These are phyloP conservation scores for Sus cebifrons DNA, from an alignment of 2,797 vertebrate species.

Conservation along the genomic window DNA sequence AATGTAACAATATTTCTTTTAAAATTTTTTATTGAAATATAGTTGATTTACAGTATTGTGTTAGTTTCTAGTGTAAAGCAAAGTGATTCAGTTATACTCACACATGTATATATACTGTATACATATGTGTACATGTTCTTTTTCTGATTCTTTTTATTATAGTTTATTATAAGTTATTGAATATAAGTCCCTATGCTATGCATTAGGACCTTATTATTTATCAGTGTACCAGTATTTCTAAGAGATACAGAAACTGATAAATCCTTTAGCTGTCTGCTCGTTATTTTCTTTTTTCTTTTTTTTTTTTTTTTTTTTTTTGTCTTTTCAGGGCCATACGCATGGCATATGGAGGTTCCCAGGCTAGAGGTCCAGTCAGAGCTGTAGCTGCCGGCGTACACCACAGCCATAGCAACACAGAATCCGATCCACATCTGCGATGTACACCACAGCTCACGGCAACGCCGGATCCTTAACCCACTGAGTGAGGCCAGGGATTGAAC, in stretches of 20 bases:
- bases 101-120: background rate
- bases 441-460: no score
- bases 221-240: slow-evolving; percentile 28
- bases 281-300: background rate
- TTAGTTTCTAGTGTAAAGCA: background rate
- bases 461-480: no score
- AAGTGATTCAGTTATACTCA: background rate
- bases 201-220: background rate
- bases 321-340: no score
- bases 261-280: slow-evolving; percentile 20
- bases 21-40: background rate
- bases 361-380: no score
- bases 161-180: background rate
- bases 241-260: background rate
- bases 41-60: background rate
- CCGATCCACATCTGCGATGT: no score
- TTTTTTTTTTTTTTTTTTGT: no score
- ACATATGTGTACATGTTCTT: background rate
- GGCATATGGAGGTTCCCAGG: no score
- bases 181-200: background rate
- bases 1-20: background rate
- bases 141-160: background rate
- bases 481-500: no score
- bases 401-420: no score
- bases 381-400: no score